Evolutionary conservation across 2,888 invertebrate species (phyloP).

Genomic region (Xestia xanthographa): DNA sequence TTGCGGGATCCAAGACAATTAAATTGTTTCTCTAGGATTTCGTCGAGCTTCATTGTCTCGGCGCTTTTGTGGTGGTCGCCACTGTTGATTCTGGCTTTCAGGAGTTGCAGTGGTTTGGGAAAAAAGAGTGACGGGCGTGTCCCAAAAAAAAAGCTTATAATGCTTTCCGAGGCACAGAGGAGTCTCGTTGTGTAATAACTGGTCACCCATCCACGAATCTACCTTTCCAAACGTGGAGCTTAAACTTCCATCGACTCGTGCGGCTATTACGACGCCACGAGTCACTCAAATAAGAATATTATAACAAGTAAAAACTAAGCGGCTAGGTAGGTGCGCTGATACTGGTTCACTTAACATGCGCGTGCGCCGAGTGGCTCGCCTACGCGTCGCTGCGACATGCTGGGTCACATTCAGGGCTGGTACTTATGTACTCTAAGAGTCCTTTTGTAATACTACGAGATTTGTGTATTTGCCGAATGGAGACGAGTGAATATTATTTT

Average conservation of each 20-base stretch:
- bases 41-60: too few species aligned
- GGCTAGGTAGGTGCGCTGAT: slow-evolving; percentile 36
- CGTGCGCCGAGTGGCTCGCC: slow-evolving; percentile 60
- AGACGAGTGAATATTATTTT: background rate
- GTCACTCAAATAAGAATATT: slow-evolving; percentile 2
- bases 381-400: slow-evolving; percentile 50
- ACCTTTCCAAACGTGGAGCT: background rate
- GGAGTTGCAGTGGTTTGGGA: too few species aligned
- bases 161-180: background rate
- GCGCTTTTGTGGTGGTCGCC: too few species aligned
- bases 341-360: slow-evolving; percentile 61
- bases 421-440: background rate
- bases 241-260: background rate
- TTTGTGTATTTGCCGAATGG: background rate
- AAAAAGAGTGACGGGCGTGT: too few species aligned
- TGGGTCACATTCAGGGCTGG: slow-evolving; percentile 56
- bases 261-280: background rate
- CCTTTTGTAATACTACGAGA: background rate
- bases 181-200: background rate
- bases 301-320: slow-evolving; percentile 22
- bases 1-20: too few species aligned
- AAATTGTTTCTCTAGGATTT: too few species aligned
- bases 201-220: background rate
- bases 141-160: background rate
- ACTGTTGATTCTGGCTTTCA: too few species aligned